phyloP scores from a whole-genome alignment of 2,888 invertebrate genomes.

The Herminia tarsipennalis region DNA sequence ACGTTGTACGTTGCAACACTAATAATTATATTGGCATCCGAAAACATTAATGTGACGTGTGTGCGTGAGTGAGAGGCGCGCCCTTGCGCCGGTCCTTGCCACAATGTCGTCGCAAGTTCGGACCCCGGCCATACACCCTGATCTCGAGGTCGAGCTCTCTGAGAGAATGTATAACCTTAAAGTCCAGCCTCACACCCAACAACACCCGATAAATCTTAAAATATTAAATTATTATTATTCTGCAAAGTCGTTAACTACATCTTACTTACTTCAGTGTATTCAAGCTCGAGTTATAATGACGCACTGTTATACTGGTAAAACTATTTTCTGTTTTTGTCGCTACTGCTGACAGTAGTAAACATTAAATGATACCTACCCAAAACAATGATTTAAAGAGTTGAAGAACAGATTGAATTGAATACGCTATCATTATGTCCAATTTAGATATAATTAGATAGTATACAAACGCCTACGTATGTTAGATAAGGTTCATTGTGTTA shows the following conservation, averaged over 20 bases:
- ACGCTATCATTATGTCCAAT: slow-evolving; percentile 36
- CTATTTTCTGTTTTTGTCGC: too few species aligned
- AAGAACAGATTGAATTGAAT: slow-evolving; percentile 32
- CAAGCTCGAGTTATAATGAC: too few species aligned
- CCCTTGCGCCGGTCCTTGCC: slow-evolving; percentile 75
- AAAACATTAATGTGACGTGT: slow-evolving; percentile 62
- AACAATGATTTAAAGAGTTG: slow-evolving; percentile 20
- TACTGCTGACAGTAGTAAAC: too few species aligned
- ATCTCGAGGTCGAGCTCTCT: slow-evolving; percentile 47
- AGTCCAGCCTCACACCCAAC: slow-evolving; percentile 39
- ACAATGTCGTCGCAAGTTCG: slow-evolving; percentile 71
- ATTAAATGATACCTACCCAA: neutral
- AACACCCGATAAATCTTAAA: slow-evolving; percentile 6
- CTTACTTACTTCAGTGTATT: too few species aligned
- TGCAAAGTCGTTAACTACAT: neutral
- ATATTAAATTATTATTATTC: neutral
- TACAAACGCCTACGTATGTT: slow-evolving; percentile 24
- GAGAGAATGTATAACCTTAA: slow-evolving; percentile 72
- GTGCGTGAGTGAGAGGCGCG: slow-evolving; percentile 77
- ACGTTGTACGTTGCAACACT: too few species aligned
- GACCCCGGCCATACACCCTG: slow-evolving; percentile 63
- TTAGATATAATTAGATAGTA: slow-evolving; percentile 37
- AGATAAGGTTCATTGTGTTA: slow-evolving; percentile 35
- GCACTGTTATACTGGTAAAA: too few species aligned
- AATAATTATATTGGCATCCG: slow-evolving; percentile 69